Evolutionary conservation across 1,140 invertebrate species (phyloP), one percentile per base, ranked within the genome.

Genomic region (Pemphigus obesinymphae): DNA sequence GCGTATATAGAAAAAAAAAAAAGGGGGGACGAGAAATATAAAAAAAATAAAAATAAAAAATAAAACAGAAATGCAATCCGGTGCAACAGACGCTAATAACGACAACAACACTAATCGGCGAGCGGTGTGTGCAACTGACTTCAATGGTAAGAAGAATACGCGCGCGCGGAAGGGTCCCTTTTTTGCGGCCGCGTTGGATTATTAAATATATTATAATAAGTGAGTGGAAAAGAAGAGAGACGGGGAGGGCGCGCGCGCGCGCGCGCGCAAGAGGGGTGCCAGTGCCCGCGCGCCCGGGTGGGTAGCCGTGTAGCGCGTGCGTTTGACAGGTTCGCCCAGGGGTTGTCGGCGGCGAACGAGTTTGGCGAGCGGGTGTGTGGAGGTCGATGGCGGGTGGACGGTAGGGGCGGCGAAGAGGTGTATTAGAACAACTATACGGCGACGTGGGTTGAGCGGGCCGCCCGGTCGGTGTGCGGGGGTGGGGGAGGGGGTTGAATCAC

Each of bases 161-260:
- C 15, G 55, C n/a, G n/a, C n/a, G 34, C 20, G 26, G 23, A 73
- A 72, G 70, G 70, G 70, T 73, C 70, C 70, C 43, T 73, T 73
- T 73, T 73, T 48, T 73, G 70, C 70, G 70, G 70, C 70, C 45
- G 70, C 70, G 17, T 50, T 50, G 70, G 70, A 73, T 73, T 73
- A 73, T 73, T 73, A 73, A 73, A 73, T 73, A 73, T 73, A 73
- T 73, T 73, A 73, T 73, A 73, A 73, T 73, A 73, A 73, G 70
- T 73, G 70, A 73, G 70, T 73, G 70, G 70, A 73, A 73, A 73
- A 73, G n/a, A n/a, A n/a, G 70, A 72, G 68, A 48, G 31, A 73
- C 26, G 70, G 70, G 15, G 26, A 26, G 17, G 13, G 17, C 13
- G 40, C 23, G 7, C 15, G 8, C 17, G 68, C 45, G 43, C 20